These are phyloP conservation scores for Rhinophrynus dorsalis DNA, from an alignment of 2,797 vertebrate species.

Conservation along the genomic window DNA sequence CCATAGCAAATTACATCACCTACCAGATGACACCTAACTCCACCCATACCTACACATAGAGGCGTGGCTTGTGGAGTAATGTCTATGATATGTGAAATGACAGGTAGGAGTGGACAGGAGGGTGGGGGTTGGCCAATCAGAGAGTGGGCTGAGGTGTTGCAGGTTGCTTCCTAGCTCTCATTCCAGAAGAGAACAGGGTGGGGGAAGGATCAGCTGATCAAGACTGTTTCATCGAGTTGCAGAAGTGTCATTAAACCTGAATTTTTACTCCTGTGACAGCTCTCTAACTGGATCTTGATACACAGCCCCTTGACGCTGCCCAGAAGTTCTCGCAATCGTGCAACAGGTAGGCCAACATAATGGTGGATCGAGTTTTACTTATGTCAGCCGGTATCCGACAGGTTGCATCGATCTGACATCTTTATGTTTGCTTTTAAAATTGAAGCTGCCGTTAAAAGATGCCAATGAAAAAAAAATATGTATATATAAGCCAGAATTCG, in stretches of 20 bases:
- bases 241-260: neutral
- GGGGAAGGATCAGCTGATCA: neutral
- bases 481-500: too few species aligned
- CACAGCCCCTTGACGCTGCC: too few species aligned
- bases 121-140: neutral
- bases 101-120: neutral
- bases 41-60: slow-evolving; percentile 26
- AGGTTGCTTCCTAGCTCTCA: slow-evolving; percentile 26
- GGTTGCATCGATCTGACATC: too few species aligned
- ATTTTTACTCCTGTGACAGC: neutral
- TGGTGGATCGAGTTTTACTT: neutral
- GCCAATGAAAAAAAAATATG: too few species aligned
- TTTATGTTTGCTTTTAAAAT: too few species aligned
- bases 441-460: too few species aligned
- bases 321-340: too few species aligned
- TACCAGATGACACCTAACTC: slow-evolving; percentile 19
- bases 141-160: neutral
- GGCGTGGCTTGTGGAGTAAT: neutral
- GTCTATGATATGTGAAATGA: fast-evolving
- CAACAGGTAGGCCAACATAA: too few species aligned
- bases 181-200: fast-evolving
- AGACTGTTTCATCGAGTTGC: neutral
- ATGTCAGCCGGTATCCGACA: neutral
- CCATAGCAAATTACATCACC: slow-evolving; percentile 32
- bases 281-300: neutral